Evolutionary conservation across 92 coral and sea anemone genomes (phyloP).

Genomic region (Phenganax stokvisi): DNA sequence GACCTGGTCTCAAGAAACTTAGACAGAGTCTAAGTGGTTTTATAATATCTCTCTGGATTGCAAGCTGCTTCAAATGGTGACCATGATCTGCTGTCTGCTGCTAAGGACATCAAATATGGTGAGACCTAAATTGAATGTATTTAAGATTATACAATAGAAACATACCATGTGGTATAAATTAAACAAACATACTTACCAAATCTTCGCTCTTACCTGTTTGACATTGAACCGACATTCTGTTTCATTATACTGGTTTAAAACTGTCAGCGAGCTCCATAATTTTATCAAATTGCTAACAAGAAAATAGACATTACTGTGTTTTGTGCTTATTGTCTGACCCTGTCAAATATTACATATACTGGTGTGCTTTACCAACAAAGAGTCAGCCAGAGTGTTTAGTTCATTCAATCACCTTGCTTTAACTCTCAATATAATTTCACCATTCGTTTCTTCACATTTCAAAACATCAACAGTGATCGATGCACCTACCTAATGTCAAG

Average conservation of each 20-base stretch:
- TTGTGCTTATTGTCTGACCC: background rate
- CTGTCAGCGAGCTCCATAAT: conserved; percentile 23
- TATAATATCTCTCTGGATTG: conserved; percentile 6
- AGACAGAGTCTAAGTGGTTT: background rate
- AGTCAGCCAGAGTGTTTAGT: background rate
- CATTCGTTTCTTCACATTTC: conserved; percentile 20
- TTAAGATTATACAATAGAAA: background rate
- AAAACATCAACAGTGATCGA: conserved; percentile 28
- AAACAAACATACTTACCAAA: background rate
- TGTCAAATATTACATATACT: background rate
- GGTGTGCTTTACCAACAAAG: background rate
- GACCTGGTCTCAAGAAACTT: too few species aligned
- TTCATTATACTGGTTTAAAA: background rate
- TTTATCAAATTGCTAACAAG: conserved; percentile 12
- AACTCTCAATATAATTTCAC: conserved; percentile 26
- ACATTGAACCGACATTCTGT: conserved; percentile 6
- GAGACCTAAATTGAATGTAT: conserved; percentile 9
- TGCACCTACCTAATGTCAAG: conserved; percentile 5
- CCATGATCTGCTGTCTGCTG: conserved; percentile 32
- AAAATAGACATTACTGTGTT: background rate
- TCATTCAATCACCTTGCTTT: conserved; percentile 14
- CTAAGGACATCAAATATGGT: conserved; percentile 31
- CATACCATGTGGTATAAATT: background rate
- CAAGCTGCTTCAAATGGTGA: background rate
- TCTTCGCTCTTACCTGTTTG: conserved; percentile 22